These are phyloP conservation scores for Malurus alboscapulatus DNA, from an alignment of 2,113 vertebrate genomes.

Conservation along the genomic window DNA sequence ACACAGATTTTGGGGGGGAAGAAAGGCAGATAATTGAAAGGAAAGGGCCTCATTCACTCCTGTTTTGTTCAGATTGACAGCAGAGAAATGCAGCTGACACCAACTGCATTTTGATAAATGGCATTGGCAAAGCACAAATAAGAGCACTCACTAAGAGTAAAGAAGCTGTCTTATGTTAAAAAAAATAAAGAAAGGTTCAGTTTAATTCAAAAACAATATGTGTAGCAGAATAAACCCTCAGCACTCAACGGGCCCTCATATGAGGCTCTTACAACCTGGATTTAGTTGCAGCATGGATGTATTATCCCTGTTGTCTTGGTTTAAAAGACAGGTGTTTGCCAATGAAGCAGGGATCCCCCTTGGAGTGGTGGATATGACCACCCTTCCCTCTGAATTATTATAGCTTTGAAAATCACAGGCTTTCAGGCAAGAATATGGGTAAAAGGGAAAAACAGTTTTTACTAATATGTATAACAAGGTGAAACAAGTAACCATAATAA, in stretches of 20 bases:
- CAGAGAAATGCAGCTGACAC: background rate
- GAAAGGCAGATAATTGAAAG: background rate
- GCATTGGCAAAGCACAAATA: background rate
- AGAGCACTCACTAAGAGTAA: background rate
- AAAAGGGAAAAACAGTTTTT: too few relatives aligned
- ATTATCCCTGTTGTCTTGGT: background rate
- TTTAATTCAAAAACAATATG: background rate
- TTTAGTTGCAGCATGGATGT: background rate
- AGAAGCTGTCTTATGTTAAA: background rate
- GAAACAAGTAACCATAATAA: too few relatives aligned
- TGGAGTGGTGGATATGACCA: too few relatives aligned
- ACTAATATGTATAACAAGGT: too few relatives aligned
- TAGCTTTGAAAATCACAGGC: too few relatives aligned
- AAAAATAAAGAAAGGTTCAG: background rate
- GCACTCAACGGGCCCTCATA: rapidly evolving
- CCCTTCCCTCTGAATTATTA: too few relatives aligned
- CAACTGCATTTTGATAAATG: background rate
- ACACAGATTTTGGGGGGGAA: background rate
- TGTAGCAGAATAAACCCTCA: background rate
- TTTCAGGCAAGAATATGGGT: too few relatives aligned
- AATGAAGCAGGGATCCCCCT: too few relatives aligned
- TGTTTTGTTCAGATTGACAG: background rate
- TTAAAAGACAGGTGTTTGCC: too few relatives aligned
- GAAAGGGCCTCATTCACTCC: background rate
- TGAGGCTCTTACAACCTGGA: background rate